phyloP scores from a whole-genome alignment of 2,888 invertebrate genomes.

The Theretra japonica region DNA sequence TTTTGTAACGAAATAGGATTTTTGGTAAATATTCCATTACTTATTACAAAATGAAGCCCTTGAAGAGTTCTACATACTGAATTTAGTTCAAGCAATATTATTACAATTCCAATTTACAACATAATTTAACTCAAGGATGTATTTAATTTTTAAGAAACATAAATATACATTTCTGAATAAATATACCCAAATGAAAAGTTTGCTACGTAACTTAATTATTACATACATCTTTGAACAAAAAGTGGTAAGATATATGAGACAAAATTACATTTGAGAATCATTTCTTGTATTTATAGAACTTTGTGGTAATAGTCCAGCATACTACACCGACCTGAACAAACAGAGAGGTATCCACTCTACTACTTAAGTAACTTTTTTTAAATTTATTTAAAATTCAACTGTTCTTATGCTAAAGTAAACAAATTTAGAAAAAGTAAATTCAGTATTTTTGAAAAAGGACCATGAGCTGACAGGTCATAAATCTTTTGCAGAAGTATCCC shows the following conservation, averaged over 20 bases:
- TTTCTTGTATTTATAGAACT: constrained; percentile 87
- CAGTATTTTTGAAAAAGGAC: constrained; percentile 67
- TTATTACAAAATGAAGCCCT: background rate
- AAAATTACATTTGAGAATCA: constrained; percentile 84
- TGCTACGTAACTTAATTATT: background rate
- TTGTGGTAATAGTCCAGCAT: constrained; percentile 86
- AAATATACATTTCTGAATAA: background rate
- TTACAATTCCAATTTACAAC: constrained; percentile 17
- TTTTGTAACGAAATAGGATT: background rate
- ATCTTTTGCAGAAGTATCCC: constrained; percentile 92
- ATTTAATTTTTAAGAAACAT: constrained; percentile 30
- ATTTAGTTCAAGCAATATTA: background rate
- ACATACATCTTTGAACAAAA: constrained; percentile 67
- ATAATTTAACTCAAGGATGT: constrained; percentile 42
- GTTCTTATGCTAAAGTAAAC: constrained; percentile 51
- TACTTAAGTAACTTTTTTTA: constrained; percentile 73
- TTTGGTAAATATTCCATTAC: background rate
- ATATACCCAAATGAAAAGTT: background rate
- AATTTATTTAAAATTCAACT: constrained; percentile 50
- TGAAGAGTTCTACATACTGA: background rate
- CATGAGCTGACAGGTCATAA: constrained; percentile 88
- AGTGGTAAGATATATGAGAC: constrained; percentile 59
- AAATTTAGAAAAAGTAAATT: constrained; percentile 51
- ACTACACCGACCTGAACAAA: constrained; percentile 85
- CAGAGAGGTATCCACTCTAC: constrained; percentile 84